Evolutionary conservation across 2,113 vertebrate species (phyloP), one percentile per base, ranked within the genome.

Genomic region (Chaetodon auriga): DNA sequence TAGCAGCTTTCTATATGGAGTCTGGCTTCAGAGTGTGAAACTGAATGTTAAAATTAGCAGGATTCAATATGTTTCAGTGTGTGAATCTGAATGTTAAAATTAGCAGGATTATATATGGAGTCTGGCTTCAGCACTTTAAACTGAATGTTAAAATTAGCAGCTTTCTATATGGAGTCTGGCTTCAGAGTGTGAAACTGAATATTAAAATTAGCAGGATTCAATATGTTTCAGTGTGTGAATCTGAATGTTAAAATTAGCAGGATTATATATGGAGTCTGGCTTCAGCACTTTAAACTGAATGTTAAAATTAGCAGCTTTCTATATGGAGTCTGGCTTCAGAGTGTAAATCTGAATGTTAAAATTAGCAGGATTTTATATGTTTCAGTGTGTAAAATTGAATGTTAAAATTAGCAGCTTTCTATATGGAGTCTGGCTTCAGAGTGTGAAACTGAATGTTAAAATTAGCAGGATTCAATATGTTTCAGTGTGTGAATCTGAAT

Each of bases 21-120:
- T 69, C 23, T 13, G 65, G 7, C 1, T 1, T 71, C 18, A 2
- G 8, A 7, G 1, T 0, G 23, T 75, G 15, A 45, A n/a, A 53
- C 16, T 2, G 2, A 18, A 41, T 3, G 8, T 0, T 2, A 30
- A 51, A 38, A n/a, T 30, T 30, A 30, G 30, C 30, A 30, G 30
- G 30, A 2, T 1, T 0, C 18, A 6, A 41, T n/a, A 0, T n/a
- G 19, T 13, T 1, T 71, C 18, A 2, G 8, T 10, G 1, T 0
- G 23, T 75, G 15, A 45, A n/a, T 46, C 16, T 2, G 2, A 18
- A 41, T 3, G 8, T 0, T 2, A 30, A 51, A 38, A n/a, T 30
- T 30, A 30, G 30, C 30, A 30, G 30, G 30, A 2, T 1, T 0
- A 14, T 8, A 41, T n/a, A 0, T n/a, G 19, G 10, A 30, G 14